Evolutionary conservation across 2,888 invertebrate species (phyloP).

Genomic region (Shargacucullia verbasci): DNA sequence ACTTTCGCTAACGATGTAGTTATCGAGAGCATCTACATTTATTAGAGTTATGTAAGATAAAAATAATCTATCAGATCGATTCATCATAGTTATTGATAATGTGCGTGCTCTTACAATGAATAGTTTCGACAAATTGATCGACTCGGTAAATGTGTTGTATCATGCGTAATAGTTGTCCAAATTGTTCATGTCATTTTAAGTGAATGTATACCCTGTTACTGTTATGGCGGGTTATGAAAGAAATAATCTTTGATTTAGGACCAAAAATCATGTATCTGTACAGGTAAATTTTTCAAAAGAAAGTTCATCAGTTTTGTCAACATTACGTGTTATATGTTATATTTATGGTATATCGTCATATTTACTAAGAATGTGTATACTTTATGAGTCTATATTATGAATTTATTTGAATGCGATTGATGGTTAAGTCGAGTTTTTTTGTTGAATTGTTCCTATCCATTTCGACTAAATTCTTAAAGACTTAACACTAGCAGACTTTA

Average conservation of each 20-base stretch:
- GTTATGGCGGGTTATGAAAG: background rate
- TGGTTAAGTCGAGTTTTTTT: too few relatives aligned
- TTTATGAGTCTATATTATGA: too few relatives aligned
- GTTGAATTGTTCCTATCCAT: too few relatives aligned
- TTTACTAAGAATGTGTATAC: too few relatives aligned
- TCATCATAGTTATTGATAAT: conserved; percentile 53
- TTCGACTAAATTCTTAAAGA: too few relatives aligned
- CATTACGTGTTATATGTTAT: too few relatives aligned
- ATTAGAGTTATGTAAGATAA: conserved; percentile 49
- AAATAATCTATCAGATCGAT: conserved; percentile 48
- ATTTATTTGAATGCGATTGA: too few relatives aligned
- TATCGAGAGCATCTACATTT: conserved; percentile 54
- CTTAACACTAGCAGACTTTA: too few relatives aligned
- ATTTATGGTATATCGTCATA: too few relatives aligned
- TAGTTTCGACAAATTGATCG: conserved; percentile 53
- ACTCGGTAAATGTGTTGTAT: conserved; percentile 28
- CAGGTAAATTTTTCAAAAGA: too few relatives aligned
- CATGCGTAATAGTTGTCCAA: conserved; percentile 27
- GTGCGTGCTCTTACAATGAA: conserved; percentile 34
- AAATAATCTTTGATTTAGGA: background rate
- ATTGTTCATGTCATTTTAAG: conserved; percentile 18
- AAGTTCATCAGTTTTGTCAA: too few relatives aligned
- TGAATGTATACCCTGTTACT: background rate
- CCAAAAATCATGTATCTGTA: too few relatives aligned
- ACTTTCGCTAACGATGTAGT: conserved; percentile 54